These are phyloP conservation scores for Saccostrea echinata DNA, from an alignment of 1,140 invertebrate genomes.

Conservation along the genomic window DNA sequence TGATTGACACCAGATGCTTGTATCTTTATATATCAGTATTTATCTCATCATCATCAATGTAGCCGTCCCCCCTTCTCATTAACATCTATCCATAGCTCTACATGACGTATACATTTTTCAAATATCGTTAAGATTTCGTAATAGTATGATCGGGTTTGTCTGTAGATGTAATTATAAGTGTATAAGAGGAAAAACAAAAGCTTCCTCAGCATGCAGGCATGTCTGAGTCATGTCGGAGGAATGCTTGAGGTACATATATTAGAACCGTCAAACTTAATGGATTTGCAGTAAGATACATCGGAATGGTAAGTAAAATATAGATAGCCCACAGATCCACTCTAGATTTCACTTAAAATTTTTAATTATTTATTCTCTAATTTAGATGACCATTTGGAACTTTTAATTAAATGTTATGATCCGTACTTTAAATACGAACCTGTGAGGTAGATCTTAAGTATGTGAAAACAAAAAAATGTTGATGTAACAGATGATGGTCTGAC, in stretches of 20 bases:
- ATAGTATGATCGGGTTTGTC: background rate
- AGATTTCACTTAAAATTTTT: no score
- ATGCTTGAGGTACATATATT: background rate
- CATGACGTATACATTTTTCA: background rate
- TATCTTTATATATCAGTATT: background rate
- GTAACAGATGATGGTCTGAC: background rate
- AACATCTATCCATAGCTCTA: background rate
- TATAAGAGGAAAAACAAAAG: conserved; percentile 34
- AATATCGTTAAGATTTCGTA: background rate
- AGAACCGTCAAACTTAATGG: background rate
- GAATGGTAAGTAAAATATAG: background rate
- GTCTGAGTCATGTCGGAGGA: background rate
- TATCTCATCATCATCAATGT: background rate
- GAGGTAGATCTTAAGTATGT: background rate
- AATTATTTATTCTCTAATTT: no score
- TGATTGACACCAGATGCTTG: background rate
- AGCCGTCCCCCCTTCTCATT: background rate
- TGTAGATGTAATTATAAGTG: background rate
- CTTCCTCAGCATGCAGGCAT: background rate
- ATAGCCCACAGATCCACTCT: background rate
- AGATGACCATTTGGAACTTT: no score
- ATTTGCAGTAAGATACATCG: background rate
- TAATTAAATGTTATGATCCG: no score
- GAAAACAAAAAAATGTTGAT: background rate
- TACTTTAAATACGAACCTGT: no score